Conservation (phyloP, 2,888 invertebrate species). For the Boloria euphrosyne region DNA sequence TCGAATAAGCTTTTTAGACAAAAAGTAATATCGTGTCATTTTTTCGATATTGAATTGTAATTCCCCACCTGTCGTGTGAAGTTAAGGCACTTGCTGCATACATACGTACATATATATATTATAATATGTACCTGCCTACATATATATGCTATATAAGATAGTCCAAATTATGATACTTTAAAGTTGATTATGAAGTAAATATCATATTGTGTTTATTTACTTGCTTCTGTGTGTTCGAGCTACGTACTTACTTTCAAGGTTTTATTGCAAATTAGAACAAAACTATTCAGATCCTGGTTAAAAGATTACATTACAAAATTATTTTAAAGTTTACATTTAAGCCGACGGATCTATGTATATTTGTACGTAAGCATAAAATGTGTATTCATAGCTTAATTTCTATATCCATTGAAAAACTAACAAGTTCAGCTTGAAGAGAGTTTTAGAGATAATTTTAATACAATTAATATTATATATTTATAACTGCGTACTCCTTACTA, state of each 20-base stretch:
- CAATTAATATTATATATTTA: too few species aligned
- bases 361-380: too few species aligned
- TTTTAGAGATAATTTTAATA: too few species aligned
- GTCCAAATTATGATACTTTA: too few species aligned
- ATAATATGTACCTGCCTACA: background rate
- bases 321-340: background rate
- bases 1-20: constrained; percentile 14
- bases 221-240: background rate
- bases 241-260: constrained; percentile 9
- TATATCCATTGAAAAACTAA: too few species aligned
- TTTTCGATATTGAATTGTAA: constrained; percentile 37
- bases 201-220: too few species aligned
- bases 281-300: constrained; percentile 7
- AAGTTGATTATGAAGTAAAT: too few species aligned
- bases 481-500: too few species aligned
- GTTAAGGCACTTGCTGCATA: constrained; percentile 7
- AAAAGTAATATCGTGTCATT: constrained; percentile 22
- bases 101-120: background rate
- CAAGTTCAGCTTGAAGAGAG: too few species aligned
- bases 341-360: too few species aligned
- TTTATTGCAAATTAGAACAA: constrained; percentile 4
- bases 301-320: background rate
- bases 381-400: too few species aligned
- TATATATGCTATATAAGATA: background rate
- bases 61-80: constrained; percentile 35